These are phyloP conservation scores for Lacanobia oleracea DNA, from an alignment of 2,888 invertebrate species.

Conservation along the genomic window DNA sequence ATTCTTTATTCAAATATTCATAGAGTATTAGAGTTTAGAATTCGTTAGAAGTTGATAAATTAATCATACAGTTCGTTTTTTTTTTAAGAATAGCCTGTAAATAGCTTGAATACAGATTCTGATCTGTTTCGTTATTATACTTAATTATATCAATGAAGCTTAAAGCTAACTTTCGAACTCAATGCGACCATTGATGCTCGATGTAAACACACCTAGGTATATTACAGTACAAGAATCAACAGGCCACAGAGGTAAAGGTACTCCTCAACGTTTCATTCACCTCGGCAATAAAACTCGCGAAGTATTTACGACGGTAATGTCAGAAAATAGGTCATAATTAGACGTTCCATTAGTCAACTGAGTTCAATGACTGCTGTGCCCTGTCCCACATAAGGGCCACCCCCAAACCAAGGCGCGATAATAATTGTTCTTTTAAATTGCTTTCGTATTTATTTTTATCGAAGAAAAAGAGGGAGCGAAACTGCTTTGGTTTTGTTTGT, in stretches of 20 bases:
- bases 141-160: constrained; percentile 11
- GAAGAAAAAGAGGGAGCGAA: constrained; percentile 52
- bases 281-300: constrained; percentile 62
- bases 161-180: neutral
- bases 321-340: constrained; percentile 71
- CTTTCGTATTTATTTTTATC: constrained; percentile 67
- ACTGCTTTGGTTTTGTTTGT: constrained; percentile 49
- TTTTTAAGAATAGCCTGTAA: no score
- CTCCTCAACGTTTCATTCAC: constrained; percentile 54
- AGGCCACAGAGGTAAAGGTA: constrained; percentile 21
- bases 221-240: constrained; percentile 1
- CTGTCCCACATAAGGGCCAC: constrained; percentile 73
- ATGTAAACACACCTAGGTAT: neutral
- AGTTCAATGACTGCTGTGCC: constrained; percentile 65
- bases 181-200: constrained; percentile 7
- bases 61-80: no score
- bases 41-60: no score
- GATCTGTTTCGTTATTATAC: neutral
- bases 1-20: no score
- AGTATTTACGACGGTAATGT: constrained; percentile 64
- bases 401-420: constrained; percentile 72
- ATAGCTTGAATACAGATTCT: neutral
- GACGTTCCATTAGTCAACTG: constrained; percentile 69
- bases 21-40: no score
- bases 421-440: constrained; percentile 72